Percentiles rank a stretch among this genome's conserved stretches.
Evolutionary conservation across 2,888 invertebrate species (phyloP).

Genomic region (Oscheius sp.): DNA sequence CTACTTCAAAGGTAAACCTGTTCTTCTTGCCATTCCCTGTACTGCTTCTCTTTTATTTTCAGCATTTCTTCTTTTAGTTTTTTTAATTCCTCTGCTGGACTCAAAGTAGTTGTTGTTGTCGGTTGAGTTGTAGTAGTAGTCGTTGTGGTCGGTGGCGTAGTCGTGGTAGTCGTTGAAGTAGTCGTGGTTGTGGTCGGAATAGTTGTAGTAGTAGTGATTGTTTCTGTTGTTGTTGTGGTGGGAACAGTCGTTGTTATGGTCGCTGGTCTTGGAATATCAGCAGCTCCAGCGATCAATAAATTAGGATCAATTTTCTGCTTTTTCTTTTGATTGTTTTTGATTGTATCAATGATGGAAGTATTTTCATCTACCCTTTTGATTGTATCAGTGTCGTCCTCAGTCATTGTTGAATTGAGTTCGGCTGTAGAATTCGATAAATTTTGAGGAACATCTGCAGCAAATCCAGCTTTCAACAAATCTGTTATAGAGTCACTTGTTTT

Average conservation of each 20-base stretch:
- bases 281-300: background rate
- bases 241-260: background rate
- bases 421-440: background rate
- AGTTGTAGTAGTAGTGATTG: slow-evolving; percentile 16
- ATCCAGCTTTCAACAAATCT: background rate
- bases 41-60: slow-evolving; percentile 17
- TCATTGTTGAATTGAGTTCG: background rate
- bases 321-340: background rate
- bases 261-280: slow-evolving; percentile 2
- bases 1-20: slow-evolving; percentile 14
- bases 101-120: slow-evolving; percentile 24
- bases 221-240: background rate
- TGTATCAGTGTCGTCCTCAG: slow-evolving; percentile 8
- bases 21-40: slow-evolving; percentile 25
- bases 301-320: background rate
- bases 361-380: slow-evolving; percentile 5
- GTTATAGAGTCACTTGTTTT: too few species aligned
- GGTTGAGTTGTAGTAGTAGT: slow-evolving; percentile 22
- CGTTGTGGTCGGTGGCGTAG: slow-evolving; percentile 5
- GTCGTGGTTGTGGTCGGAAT: slow-evolving; percentile 19
- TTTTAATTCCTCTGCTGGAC: slow-evolving; percentile 29
- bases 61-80: slow-evolving; percentile 31
- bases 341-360: background rate
- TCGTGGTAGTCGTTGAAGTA: slow-evolving; percentile 26
- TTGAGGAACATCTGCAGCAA: slow-evolving; percentile 22